Percentiles rank a stretch among this genome's conserved stretches.
Conservation (phyloP, 2,888 invertebrate genomes). For the Pomacea canaliculata region DNA sequence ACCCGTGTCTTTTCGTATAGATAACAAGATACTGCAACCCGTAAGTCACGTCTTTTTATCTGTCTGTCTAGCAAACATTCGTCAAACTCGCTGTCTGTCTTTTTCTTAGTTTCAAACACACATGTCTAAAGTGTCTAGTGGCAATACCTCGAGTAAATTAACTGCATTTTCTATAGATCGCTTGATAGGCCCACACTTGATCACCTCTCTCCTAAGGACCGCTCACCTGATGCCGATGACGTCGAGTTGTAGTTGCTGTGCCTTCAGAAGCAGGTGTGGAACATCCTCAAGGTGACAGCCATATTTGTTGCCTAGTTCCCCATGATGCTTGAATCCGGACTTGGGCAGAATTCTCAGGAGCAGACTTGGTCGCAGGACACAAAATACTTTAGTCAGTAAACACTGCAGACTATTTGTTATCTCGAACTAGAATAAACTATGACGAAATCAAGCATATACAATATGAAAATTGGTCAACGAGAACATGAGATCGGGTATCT, state of each 20-base stretch:
- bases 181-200: constrained; percentile 62
- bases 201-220: constrained; percentile 57
- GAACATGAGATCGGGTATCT: not conserved
- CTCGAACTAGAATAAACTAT: too few relatives aligned
- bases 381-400: not conserved
- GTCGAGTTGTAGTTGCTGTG: constrained; percentile 81
- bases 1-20: not conserved
- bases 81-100: too few relatives aligned
- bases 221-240: constrained; percentile 74
- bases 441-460: too few relatives aligned
- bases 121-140: too few relatives aligned
- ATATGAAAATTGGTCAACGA: not conserved
- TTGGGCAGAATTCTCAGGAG: constrained; percentile 67
- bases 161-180: too few relatives aligned
- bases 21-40: too few relatives aligned
- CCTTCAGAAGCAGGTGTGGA: constrained; percentile 75
- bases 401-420: not conserved
- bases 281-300: constrained; percentile 77
- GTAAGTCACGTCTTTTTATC: too few relatives aligned
- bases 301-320: constrained; percentile 87
- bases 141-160: too few relatives aligned
- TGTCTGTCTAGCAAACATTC: too few relatives aligned
- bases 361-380: constrained; percentile 43
- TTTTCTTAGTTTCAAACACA: too few relatives aligned
- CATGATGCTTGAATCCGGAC: constrained; percentile 73